A percentile compares a stretch with the other conserved stretches of the same genome.
phyloP scores from a whole-genome alignment of 2,888 invertebrate genomes.

The Eremobia ochroleuca region DNA sequence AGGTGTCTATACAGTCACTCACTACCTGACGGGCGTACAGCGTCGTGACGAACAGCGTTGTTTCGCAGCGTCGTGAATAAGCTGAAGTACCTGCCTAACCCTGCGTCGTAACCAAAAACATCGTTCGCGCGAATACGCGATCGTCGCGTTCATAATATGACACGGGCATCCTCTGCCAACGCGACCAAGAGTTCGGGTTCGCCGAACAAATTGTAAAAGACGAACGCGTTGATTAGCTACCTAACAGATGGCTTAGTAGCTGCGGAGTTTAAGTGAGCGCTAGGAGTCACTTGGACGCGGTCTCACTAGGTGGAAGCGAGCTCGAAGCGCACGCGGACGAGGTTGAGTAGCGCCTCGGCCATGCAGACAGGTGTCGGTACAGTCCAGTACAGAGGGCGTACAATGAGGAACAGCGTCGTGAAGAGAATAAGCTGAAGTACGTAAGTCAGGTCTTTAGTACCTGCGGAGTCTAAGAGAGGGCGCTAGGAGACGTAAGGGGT shows the following conservation, averaged over 20 bases:
- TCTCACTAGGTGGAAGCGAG: conserved; percentile 67
- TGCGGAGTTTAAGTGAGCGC: neutral
- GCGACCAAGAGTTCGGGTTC: neutral
- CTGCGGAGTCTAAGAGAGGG: neutral
- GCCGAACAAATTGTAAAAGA: neutral
- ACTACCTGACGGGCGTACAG: neutral
- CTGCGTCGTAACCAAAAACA: too few species aligned
- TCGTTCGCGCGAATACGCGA: neutral
- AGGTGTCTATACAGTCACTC: neutral
- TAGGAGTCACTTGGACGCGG: neutral
- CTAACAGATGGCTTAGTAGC: neutral
- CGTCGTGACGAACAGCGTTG: neutral
- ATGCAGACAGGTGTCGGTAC: conserved; percentile 70
- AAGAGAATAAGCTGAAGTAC: conserved; percentile 19
- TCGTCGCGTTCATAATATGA: neutral
- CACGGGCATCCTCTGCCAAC: neutral
- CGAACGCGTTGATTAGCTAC: neutral
- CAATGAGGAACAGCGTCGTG: neutral
- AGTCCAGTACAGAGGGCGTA: neutral
- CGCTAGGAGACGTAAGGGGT: neutral
- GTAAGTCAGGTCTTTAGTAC: conserved; percentile 1
- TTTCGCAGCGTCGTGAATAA: neutral
- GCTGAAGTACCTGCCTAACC: conserved; percentile 7
- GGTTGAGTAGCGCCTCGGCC: conserved; percentile 88
- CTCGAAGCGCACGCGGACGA: conserved; percentile 82